Evolutionary conservation across 2,113 vertebrate genomes (phyloP).

Genomic region (Coregonus clupeaformis): DNA sequence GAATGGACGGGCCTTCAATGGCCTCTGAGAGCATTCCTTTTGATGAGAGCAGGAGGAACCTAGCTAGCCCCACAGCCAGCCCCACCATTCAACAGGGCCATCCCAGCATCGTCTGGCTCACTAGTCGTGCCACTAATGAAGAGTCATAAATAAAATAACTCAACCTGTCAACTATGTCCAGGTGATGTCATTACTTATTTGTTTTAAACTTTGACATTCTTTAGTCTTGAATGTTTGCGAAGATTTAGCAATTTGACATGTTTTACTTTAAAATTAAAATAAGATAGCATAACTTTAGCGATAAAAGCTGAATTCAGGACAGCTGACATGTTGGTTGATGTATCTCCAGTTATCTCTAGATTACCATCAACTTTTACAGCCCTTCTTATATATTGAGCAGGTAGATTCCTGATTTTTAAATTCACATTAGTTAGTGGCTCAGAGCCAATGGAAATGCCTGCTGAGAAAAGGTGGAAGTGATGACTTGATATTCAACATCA

Average conservation of each 20-base stretch:
- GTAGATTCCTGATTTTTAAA: neutral
- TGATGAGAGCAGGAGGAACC: neutral
- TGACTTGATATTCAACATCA: neutral
- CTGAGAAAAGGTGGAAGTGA: neutral
- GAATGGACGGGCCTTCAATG: slow-evolving; percentile 13
- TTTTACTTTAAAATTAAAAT: no score
- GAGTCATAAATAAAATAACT: no score
- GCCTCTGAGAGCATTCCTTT: slow-evolving; percentile 19
- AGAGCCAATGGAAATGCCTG: neutral
- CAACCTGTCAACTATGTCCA: no score
- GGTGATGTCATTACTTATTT: no score
- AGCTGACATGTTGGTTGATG: no score
- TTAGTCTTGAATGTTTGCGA: no score
- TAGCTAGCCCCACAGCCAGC: neutral
- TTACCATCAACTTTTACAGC: no score
- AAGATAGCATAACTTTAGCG: no score
- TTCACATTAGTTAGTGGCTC: neutral
- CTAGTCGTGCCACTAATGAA: slow-evolving; percentile 1
- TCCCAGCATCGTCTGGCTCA: neutral
- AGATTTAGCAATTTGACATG: no score
- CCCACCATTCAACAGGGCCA: neutral
- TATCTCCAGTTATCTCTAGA: no score
- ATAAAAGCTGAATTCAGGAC: no score
- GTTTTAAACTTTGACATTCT: no score
- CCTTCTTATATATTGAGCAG: neutral